Evolutionary conservation across 2,888 invertebrate species (phyloP).

Genomic region (Iphiclides podalirius): DNA sequence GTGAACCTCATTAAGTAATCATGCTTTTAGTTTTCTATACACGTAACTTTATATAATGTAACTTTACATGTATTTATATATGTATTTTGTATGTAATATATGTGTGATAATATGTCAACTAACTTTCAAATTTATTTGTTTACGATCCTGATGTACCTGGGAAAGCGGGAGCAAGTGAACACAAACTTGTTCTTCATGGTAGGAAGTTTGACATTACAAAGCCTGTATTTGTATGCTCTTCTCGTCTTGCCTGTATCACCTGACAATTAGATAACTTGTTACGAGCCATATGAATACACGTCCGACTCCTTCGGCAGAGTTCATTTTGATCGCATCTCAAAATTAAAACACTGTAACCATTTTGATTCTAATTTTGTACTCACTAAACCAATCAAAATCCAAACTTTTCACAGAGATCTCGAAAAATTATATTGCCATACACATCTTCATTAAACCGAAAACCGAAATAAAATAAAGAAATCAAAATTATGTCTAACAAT

Average conservation of each 20-base stretch:
- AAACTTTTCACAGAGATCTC: no score
- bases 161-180: slow-evolving; percentile 75
- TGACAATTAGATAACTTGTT: slow-evolving; percentile 19
- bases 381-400: no score
- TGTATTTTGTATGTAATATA: slow-evolving; percentile 22
- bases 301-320: slow-evolving; percentile 9
- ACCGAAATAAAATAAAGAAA: no score
- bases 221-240: slow-evolving; percentile 42
- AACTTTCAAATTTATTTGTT: slow-evolving; percentile 69
- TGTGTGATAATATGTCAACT: slow-evolving; percentile 36
- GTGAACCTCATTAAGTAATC: no score
- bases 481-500: no score
- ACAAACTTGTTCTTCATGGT: slow-evolving; percentile 71
- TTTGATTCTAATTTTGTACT: no score
- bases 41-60: no score
- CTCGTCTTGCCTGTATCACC: slow-evolving; percentile 26
- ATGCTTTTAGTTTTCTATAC: no score
- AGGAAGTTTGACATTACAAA: slow-evolving; percentile 63
- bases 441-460: no score
- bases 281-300: not conserved
- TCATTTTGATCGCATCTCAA: slow-evolving; percentile 4
- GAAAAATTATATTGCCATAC: no score
- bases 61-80: slow-evolving; percentile 32
- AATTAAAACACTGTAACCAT: no score
- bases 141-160: slow-evolving; percentile 63